Base-by-base conservation (phyloP, 2,888 invertebrate species). In the Troides helena region DNA sequence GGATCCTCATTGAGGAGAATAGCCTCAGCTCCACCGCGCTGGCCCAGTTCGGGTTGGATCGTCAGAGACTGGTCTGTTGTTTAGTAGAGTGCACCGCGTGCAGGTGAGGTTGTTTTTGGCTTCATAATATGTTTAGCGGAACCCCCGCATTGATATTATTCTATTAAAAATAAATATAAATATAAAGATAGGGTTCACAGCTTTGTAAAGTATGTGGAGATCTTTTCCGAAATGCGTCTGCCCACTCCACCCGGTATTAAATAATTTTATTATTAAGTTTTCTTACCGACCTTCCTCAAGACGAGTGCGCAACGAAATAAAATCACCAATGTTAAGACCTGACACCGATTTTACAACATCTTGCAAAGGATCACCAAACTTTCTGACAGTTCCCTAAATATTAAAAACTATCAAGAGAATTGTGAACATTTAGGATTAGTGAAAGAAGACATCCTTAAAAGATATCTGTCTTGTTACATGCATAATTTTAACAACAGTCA, bases 301-400 rank as follows among this genome's bases (percentile, higher is more conserved):
- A 62, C 63, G 21, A 65, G 62, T 53, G 62, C 59, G 53, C 70
- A 70, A 67, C 70, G 66, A 60, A 70, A 70, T 70, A 67, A 70
- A 70, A 63, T 60, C 62, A 25, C n/a, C 67, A 59, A 70, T 59
- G 36, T 67, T 67, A 70, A 67, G 58, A 59, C 65, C 67, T 70
- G 70, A 70, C 70, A 70, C 70, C 58, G 43, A 70, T 70, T 39
- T 60, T 67, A 64, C 46, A 62, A 67, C 63, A 63, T 67, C 60
- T 64, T 14, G 18, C 2, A 10, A 60, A 67, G 57, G 39, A 60
- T 64, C 17, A 67, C 70, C 70, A 67, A 60, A 60, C 63, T 53
- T 64, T 66, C 23, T 12, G 23, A 21, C 17, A 53, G 17, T 53
- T 50, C 18, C 23, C 58, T 62, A 62, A 53, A 57, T 14, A 14